A percentile compares a stretch with the other conserved stretches of the same genome.
These are phyloP conservation scores for Chelon auratus DNA, from an alignment of 2,797 vertebrate genomes.

Conservation along the genomic window DNA sequence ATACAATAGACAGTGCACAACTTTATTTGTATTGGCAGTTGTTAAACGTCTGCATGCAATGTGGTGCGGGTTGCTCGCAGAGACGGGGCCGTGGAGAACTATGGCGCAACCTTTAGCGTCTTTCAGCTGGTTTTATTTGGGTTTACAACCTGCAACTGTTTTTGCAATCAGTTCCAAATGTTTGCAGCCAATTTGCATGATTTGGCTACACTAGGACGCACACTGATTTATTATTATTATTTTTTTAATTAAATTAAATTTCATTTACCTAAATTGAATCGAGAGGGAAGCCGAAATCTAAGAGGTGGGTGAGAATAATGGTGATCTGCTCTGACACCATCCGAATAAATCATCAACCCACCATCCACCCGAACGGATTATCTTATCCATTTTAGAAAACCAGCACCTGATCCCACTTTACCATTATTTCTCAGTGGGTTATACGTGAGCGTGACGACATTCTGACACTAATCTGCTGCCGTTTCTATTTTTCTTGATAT, in stretches of 20 bases:
- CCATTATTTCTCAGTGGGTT: too few relatives aligned
- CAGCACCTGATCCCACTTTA: too few relatives aligned
- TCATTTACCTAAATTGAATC: neutral
- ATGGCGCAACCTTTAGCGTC: neutral
- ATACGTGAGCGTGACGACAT: too few relatives aligned
- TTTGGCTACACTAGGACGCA: too few relatives aligned
- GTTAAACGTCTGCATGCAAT: neutral
- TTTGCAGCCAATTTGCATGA: neutral
- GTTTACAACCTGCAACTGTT: neutral
- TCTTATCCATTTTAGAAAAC: too few relatives aligned
- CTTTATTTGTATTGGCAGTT: constrained; percentile 14
- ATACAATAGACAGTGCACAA: neutral
- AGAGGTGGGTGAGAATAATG: neutral
- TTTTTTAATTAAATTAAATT: neutral
- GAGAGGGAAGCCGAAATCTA: neutral
- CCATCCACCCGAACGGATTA: too few relatives aligned
- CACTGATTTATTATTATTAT: too few relatives aligned
- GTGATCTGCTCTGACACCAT: too few relatives aligned
- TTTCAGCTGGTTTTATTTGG: constrained; percentile 5
- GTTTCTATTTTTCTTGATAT: too few relatives aligned
- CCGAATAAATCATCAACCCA: too few relatives aligned
- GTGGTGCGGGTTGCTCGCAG: neutral
- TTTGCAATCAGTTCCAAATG: constrained; percentile 1
- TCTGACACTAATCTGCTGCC: too few relatives aligned
- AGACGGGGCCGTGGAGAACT: neutral